Base-by-base conservation (phyloP, 2,797 vertebrate species). In the Chelmon rostratus region DNA sequence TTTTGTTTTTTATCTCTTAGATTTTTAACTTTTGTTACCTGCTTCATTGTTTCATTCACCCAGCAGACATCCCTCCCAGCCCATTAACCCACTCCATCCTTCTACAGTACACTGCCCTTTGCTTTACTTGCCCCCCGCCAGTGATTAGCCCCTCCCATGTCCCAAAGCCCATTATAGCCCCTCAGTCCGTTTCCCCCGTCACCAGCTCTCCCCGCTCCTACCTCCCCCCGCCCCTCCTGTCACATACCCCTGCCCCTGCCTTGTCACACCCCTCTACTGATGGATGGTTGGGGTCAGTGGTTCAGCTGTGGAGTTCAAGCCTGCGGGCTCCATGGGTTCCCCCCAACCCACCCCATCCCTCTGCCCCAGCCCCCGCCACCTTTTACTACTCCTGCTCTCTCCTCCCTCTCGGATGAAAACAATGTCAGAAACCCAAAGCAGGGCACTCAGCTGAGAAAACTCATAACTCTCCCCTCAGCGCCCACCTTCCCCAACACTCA, bases 271-370 rank as follows among this genome's bases (percentile, higher is more conserved):
- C 91, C 77, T 83, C 73, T 87, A 86, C 95, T 96, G 95, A 96
- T 95, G 94, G 94, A 96, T 95, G 93, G 92, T 88, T n/a, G 56
- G 89, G 94, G 95, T 95, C 94, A 94, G 82, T 86, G 89, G 94
- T 96, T 95, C 94, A 96, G 94, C 95, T 95, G 95, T 95, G 93
- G 93, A 91, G 94, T 95, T 95, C 94, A 95, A 93, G 91, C 93
- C 93, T 89, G 88, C 77, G 54, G 91, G 89, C 92, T 93, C 90
- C 88, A 78, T 23, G 35, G 61, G 84, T 75, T 3, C 74, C 68
- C 53, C 52, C 67, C 19, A 5, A 3, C 44, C 46, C 46, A 50
- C 19, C 18, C 84, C 73, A 64, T 77, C 71, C 81, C 75, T 61
- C 61, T 72, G 66, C 76, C 40, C 23, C 2, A 57, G 69, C 38